phyloP scores from a whole-genome alignment of 1,140 invertebrate genomes.

The Stegodyphus dumicola region DNA sequence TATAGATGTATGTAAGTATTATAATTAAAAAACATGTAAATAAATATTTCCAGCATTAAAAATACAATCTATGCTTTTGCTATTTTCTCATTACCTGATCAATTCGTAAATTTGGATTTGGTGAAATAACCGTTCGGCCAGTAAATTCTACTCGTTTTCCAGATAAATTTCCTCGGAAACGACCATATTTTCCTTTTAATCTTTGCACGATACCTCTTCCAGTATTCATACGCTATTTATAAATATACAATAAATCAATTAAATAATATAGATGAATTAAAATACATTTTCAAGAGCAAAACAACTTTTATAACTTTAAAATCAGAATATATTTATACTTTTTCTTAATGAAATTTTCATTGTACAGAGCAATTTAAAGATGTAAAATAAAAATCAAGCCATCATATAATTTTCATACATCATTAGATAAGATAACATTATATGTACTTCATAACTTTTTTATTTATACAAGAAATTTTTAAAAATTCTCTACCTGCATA shows the following conservation, averaged over 20 bases:
- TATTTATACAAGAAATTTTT: background rate
- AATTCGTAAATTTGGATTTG: conserved; percentile 98
- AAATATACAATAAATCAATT: background rate
- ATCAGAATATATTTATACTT: background rate
- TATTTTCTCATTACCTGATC: conserved; percentile 79
- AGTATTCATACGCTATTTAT: conserved; percentile 75
- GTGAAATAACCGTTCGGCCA: conserved; percentile 97
- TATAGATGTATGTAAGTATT: background rate
- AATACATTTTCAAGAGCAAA: background rate
- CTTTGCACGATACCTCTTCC: conserved; percentile 88
- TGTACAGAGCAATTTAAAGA: background rate
- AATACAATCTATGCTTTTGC: background rate
- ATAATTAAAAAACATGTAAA: background rate
- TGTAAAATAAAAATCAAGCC: background rate
- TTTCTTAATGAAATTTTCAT: background rate
- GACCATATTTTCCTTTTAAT: conserved; percentile 97
- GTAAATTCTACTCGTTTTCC: conserved; percentile 99
- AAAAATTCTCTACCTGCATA: background rate
- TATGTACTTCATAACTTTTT: background rate
- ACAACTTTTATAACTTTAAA: background rate
- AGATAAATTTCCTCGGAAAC: conserved; percentile 98
- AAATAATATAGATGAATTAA: background rate
- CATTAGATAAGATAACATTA: background rate
- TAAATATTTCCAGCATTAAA: background rate
- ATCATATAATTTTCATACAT: background rate